Base-by-base conservation (phyloP, 2,888 invertebrate species). In the Ophioninae sp. region DNA sequence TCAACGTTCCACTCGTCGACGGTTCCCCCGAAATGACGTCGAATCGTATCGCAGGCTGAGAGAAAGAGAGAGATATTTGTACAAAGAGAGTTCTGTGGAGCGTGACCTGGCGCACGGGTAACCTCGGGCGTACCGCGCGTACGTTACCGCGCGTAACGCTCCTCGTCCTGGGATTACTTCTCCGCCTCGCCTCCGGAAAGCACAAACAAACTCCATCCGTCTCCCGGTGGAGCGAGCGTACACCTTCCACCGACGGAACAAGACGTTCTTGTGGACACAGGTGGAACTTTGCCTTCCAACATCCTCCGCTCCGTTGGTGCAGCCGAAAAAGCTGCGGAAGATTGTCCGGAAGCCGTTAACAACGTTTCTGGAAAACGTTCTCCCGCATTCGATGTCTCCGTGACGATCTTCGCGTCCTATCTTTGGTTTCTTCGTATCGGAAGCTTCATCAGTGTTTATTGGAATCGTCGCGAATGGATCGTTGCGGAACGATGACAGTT, bases 1-100 rank as follows among this genome's bases (percentile, higher is more conserved):
- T 30, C 30, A 30, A 30, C 30, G 3, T 30, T 30, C 30, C 30
- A 30, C 30, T 30, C 30, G 2, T 30, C 30, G 1, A 1, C 30
- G 30, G 30, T 83, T 79, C 79, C 88, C 85, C 86, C 81, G 88
- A 86, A 89, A 91, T 89, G 88, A 88, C 89, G 89, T 86, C 88
- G 88, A 91, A 90, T 91, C 89, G 89, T 90, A 90, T 89, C 89
- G 86, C 83, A 75, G 65, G 50, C 61, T 6, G 17, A 41, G 41
- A 41, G 41, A 8, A 6, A 72, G 13, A n/a, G 6, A 41, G 41
- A 41, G 41, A 41, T 8, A n/a, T n/a, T n/a, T n/a, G n/a, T n/a
- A 41, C 7, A 41, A 8, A 8, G 41, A 41, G 8, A 41, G 37
- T 50, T 57, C 86, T 85, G 84, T 78, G 74, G 57, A 37, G 67